Evolutionary conservation across 2,113 vertebrate genomes (phyloP), one percentile per base, ranked within the genome.

Genomic region (Scatophagus argus): DNA sequence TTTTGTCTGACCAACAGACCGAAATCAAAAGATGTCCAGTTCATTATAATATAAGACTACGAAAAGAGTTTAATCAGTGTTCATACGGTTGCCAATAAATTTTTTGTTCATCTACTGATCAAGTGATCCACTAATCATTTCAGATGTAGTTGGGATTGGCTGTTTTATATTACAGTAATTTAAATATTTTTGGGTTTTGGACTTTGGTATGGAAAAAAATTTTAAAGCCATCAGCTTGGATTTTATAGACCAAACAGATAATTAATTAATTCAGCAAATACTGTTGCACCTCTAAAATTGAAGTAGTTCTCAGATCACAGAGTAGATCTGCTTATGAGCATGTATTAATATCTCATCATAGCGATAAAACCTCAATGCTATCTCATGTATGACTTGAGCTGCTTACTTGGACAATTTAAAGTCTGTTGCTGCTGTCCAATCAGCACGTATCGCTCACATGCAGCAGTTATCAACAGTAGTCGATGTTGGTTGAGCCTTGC

Each of bases 351-450:
- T 3, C 6, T 51, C 8, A 3, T 36, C n/a, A n/a, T n/a, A n/a
- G n/a, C n/a, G n/a, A n/a, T 2, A 14, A 27, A 36, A 36, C 12
- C 7, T 41, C 3, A 4, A 5, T 49, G 14, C 29, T 27, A 4
- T 23, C 31, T 36, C 7, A 2, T 36, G 8, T 6, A 19, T 63
- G 46, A n/a, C 65, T 52, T 41, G 36, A 68, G 10, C 29, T 62
- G 69, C 68, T 63, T 43, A 52, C 29, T 41, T 13, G 8, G 10
- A 31, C 69, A 2, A 55, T 54, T 76, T 54, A 1, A 27, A 32
- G 34, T 73, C 47, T 52, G 32, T 74, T 54, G 73, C 16, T 52
- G 32, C 10, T n/a, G 4, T 71, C 14, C 47, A 49, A 25, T 79
- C 73, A 76, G 39, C 61, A 25, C 16, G 6, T 31, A 19, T 74